Conservation (phyloP, 2,888 invertebrate genomes). For the Pseudolycoriella hygida region DNA sequence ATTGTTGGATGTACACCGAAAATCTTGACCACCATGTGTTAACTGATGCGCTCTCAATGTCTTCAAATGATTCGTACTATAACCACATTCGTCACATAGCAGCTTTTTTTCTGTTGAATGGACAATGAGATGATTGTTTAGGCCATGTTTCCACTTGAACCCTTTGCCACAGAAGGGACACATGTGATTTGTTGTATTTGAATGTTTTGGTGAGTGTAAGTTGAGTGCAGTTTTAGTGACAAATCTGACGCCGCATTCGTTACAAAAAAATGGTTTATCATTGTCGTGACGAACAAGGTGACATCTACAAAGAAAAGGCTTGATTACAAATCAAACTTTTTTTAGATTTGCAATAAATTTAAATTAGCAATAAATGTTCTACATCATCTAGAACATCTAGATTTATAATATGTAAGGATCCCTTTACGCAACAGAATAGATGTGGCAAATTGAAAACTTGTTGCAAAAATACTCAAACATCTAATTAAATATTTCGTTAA, state of each 20-base stretch:
- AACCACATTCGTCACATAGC: slow-evolving; percentile 38
- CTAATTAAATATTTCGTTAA: too few species aligned
- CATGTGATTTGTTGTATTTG: slow-evolving; percentile 32
- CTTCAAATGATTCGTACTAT: slow-evolving; percentile 35
- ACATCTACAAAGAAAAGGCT: neutral
- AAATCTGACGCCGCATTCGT: slow-evolving; percentile 32
- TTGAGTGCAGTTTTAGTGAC: slow-evolving; percentile 31
- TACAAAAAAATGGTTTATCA: slow-evolving; percentile 33
- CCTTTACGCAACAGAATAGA: too few species aligned
- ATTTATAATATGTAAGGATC: too few species aligned
- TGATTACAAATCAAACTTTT: too few species aligned
- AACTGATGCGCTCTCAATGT: slow-evolving; percentile 34
- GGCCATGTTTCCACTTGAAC: slow-evolving; percentile 40
- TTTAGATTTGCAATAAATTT: slow-evolving; percentile 17
- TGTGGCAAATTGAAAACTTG: too few species aligned
- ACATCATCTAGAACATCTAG: neutral
- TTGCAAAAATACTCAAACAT: too few species aligned
- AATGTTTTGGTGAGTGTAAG: slow-evolving; percentile 36
- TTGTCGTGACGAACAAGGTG: slow-evolving; percentile 31
- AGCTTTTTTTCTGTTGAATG: slow-evolving; percentile 33
- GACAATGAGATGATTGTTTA: slow-evolving; percentile 34
- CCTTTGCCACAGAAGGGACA: slow-evolving; percentile 33
- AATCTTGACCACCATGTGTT: slow-evolving; percentile 32
- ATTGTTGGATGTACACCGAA: slow-evolving; percentile 30
- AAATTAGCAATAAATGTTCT: slow-evolving; percentile 22